Evolutionary conservation across 2,888 invertebrate genomes (phyloP).

Genomic region (Tetragonula carbonaria): DNA sequence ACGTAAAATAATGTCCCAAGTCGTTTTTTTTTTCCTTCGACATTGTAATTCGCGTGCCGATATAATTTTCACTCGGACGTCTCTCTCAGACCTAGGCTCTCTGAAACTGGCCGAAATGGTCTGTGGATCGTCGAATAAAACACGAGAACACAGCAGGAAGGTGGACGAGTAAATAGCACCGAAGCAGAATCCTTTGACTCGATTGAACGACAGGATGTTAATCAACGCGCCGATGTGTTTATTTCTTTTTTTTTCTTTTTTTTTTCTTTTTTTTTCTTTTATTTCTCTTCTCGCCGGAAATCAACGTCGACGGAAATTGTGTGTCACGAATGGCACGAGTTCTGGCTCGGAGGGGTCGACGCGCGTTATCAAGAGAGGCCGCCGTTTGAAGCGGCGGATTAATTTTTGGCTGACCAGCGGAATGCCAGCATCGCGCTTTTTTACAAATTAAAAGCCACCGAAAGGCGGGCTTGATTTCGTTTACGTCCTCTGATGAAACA

Average conservation of each 20-base stretch:
- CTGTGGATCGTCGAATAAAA: neutral
- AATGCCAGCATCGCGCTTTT: neutral
- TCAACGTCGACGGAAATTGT: constrained; percentile 31
- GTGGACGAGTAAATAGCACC: neutral
- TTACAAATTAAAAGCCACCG: neutral
- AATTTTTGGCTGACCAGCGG: constrained; percentile 12
- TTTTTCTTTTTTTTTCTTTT: constrained; percentile 10
- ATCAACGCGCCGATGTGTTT: constrained; percentile 32
- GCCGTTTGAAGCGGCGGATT: constrained; percentile 8
- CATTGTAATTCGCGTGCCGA: neutral
- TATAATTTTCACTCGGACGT: no score
- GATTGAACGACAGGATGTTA: constrained; percentile 30
- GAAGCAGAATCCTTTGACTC: constrained; percentile 23
- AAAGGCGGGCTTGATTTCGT: neutral
- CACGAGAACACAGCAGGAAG: no score
- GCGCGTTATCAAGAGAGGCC: neutral
- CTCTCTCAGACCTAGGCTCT: no score
- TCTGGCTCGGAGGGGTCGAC: neutral
- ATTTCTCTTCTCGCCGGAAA: constrained; percentile 19
- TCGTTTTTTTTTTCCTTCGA: neutral
- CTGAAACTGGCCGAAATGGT: no score
- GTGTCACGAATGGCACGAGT: constrained; percentile 17
- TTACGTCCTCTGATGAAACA: neutral
- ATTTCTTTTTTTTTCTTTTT: neutral
- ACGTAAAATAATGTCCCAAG: no score